Evolutionary conservation across 2,113 vertebrate species (phyloP), one percentile per base, ranked within the genome.

Genomic region (Kobus ellipsiprymnus): DNA sequence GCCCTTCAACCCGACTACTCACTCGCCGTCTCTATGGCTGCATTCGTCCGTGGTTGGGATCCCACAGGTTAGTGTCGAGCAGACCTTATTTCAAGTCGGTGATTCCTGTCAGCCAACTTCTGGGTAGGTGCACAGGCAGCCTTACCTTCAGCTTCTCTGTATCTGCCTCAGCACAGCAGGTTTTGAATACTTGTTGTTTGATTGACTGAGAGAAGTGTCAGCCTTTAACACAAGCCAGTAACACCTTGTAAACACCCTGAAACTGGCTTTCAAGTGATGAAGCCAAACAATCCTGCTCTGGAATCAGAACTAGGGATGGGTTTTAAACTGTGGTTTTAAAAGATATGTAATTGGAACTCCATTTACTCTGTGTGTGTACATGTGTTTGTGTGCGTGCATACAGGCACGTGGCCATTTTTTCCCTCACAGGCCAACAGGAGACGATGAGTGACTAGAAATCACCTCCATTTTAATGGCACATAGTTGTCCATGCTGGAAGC

Each of bases 401-500:
- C 21, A 29, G 4, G 36, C 55, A 8, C 1, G 0, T 19, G 50
- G 10, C 1, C 44, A n/a, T 62, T 90, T 91, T 54, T 52, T 67
- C 8, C 87, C 17, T 1, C 64, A 36, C 23, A 71, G 23, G 59
- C 90, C 89, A 93, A 96, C 40, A 30, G 4, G n/a, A 93, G 60
- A 55, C 83, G 1, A 81, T 4, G 13, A 88, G n/a, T 46, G 25
- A 62, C 74, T 95, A 88, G 67, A 93, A 94, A 74, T 60, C 30
- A 5, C 60, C n/a, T 96, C 83, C 36, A 84, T 83, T 85, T 95
- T 59, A 94, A 21, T 19, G 86, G 64, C n/a, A 40, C 48, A 74
- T 64, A 52, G 30, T 36, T 94, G 89, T 83, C 95, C 57, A 91
- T 54, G 95, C 91, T 91, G 86, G 60, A 92, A 90, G 25, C 52